These are phyloP conservation scores for Helogale parvula DNA, from an alignment of 2,113 vertebrate species.

Conservation along the genomic window DNA sequence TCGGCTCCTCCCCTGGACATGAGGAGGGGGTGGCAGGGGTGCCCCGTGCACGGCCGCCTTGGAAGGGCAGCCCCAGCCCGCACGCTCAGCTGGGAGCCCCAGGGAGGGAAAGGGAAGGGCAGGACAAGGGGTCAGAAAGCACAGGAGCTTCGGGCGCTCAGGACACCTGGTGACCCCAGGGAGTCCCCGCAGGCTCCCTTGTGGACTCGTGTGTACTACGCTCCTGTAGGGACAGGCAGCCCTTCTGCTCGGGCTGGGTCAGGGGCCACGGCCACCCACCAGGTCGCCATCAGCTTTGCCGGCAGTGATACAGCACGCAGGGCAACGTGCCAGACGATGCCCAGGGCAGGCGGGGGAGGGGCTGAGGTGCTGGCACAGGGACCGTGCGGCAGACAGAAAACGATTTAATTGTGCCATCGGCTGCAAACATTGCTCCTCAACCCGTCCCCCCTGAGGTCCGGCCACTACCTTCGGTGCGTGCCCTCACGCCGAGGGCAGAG, in stretches of 20 bases:
- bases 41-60: not conserved
- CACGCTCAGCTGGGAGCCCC: not conserved
- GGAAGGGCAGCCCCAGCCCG: not conserved
- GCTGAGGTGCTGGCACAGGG: not conserved
- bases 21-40: not conserved
- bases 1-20: not conserved
- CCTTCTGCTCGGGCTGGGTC: not conserved
- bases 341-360: not conserved
- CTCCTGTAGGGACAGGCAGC: not conserved
- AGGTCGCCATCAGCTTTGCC: not conserved
- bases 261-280: not conserved
- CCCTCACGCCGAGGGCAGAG: not conserved
- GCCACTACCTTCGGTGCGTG: fast-evolving
- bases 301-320: fast-evolving
- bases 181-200: too few species aligned
- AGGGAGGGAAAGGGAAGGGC: not conserved
- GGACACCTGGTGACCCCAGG: not conserved
- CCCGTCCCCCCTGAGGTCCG: not conserved
- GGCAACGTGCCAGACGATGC: not conserved
- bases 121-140: not conserved
- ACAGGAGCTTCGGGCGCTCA: not conserved
- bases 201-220: not conserved
- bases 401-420: too few species aligned
- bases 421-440: not conserved
- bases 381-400: not conserved